Evolutionary conservation across 2,113 vertebrate genomes (phyloP).

Genomic region (Ammospiza nelsoni): DNA sequence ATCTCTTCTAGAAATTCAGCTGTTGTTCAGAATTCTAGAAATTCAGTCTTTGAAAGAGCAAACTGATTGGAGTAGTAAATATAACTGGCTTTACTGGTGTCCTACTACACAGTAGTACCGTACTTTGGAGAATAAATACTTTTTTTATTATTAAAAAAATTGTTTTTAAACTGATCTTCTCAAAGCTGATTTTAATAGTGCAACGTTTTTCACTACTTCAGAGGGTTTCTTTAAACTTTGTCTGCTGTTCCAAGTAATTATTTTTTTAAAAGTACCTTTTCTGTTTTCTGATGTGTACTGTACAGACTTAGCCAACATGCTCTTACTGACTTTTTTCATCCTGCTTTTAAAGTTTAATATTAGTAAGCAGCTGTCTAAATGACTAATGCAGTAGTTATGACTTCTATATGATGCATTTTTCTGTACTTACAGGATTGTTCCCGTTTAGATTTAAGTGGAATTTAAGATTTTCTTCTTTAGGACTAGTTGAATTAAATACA

Average conservation of each 20-base stretch:
- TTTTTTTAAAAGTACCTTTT: background rate
- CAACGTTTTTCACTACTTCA: background rate
- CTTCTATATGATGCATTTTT: constrained; percentile 20
- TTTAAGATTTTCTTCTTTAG: background rate
- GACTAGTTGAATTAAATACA: background rate
- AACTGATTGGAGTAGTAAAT: background rate
- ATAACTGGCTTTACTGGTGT: background rate
- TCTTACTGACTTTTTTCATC: background rate
- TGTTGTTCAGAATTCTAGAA: background rate
- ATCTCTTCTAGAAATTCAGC: background rate
- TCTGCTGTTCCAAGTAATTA: background rate
- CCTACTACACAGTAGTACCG: background rate
- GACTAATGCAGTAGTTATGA: constrained; percentile 35
- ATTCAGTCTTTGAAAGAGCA: background rate
- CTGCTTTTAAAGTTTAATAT: constrained; percentile 27
- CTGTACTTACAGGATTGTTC: background rate
- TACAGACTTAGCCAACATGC: background rate
- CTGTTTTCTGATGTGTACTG: background rate
- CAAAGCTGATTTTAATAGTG: background rate
- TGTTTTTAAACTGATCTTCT: background rate
- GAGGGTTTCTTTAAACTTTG: background rate
- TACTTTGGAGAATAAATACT: background rate
- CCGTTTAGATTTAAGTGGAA: background rate
- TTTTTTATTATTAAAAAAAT: background rate
- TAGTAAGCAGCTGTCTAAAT: constrained; percentile 50